phyloP scores from a whole-genome alignment of 2,113 vertebrate species.

The Percina caprodes region DNA sequence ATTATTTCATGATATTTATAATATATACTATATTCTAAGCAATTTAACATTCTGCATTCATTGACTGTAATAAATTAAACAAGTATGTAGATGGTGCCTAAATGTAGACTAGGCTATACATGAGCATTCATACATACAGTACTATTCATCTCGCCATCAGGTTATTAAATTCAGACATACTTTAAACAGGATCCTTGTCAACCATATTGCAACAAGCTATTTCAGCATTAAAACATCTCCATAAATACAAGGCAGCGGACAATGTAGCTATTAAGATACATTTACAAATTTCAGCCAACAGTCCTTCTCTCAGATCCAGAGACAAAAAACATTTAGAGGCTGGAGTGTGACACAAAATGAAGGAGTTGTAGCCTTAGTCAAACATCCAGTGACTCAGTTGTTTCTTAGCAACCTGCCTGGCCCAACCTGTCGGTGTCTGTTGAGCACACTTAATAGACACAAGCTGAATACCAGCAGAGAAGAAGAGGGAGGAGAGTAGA shows the following conservation, averaged over 20 bases:
- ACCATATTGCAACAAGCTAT: too few species aligned
- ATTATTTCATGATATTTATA: too few species aligned
- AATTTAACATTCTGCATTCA: too few species aligned
- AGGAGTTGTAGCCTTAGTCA: slow-evolving; percentile 40
- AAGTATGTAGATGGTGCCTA: too few species aligned
- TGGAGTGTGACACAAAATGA: slow-evolving; percentile 14
- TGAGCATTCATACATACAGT: too few species aligned
- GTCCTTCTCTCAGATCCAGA: not conserved
- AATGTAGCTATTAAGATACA: not conserved
- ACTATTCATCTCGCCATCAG: too few species aligned
- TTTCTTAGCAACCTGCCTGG: slow-evolving; percentile 75
- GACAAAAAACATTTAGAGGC: not conserved
- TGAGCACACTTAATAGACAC: slow-evolving; percentile 42
- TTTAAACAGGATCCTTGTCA: too few species aligned
- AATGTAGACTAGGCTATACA: too few species aligned
- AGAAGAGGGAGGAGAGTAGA: slow-evolving; percentile 4
- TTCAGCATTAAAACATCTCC: not conserved
- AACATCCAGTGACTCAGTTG: slow-evolving; percentile 74
- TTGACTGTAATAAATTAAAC: too few species aligned
- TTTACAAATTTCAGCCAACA: not conserved
- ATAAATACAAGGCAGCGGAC: not conserved
- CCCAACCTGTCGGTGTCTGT: slow-evolving; percentile 34
- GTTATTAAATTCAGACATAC: too few species aligned
- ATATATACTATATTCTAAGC: too few species aligned
- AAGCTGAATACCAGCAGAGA: slow-evolving; percentile 47